A percentile compares a stretch with the other conserved stretches of the same genome.
Evolutionary conservation across 2,113 vertebrate species (phyloP).

Genomic region (Eidolon helvum): DNA sequence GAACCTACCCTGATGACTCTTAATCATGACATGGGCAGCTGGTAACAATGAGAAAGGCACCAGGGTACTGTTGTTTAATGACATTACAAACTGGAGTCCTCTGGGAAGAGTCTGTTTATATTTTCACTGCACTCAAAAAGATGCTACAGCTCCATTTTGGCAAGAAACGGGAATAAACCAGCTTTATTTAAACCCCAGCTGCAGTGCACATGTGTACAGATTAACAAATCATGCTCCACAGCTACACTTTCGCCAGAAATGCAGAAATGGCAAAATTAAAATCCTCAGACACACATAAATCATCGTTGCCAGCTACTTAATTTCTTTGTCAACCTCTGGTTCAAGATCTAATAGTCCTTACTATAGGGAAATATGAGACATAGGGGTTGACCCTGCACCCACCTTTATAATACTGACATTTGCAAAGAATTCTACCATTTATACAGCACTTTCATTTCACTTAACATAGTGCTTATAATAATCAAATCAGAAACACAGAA

Average conservation of each 20-base stretch:
- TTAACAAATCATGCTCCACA: conserved; percentile 44
- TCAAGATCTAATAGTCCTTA: not conserved
- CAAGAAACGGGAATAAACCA: not conserved
- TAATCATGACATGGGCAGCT: not conserved
- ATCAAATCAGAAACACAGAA: not conserved
- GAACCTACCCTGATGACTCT: not conserved
- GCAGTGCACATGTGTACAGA: conserved; percentile 52
- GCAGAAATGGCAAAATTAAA: conserved; percentile 58
- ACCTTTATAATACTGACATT: not conserved
- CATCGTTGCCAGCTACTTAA: conserved; percentile 21
- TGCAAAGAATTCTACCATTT: not conserved
- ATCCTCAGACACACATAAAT: conserved; percentile 8
- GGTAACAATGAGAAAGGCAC: not conserved
- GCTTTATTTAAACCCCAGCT: conserved; percentile 66
- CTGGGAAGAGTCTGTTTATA: conserved; percentile 36
- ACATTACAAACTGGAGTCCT: not conserved
- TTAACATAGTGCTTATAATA: not conserved
- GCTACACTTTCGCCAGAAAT: conserved; percentile 48
- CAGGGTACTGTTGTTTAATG: not conserved
- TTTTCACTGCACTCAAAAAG: conserved; percentile 29
- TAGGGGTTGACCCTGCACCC: not conserved
- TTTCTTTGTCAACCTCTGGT: conserved; percentile 18
- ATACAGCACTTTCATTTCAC: not conserved
- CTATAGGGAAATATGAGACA: not conserved
- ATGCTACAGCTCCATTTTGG: conserved; percentile 38